Evolutionary conservation across 2,888 invertebrate genomes (phyloP).

Genomic region (Erebia ligea): DNA sequence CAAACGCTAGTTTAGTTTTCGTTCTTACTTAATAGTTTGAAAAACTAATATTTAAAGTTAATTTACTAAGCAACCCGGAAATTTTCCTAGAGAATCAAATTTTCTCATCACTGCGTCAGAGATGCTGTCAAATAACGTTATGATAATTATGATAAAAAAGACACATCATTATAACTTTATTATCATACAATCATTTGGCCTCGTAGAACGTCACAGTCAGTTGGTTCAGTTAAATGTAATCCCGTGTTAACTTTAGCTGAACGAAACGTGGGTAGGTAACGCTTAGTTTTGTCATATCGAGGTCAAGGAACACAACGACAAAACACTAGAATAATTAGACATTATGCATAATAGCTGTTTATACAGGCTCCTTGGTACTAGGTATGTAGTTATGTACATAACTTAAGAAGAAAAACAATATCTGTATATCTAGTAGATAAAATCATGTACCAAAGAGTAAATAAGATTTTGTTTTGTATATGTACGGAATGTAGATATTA

Average conservation of each 20-base stretch:
- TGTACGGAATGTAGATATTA: no score
- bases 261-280: slow-evolving; percentile 15
- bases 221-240: slow-evolving; percentile 5
- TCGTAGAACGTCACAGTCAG: slow-evolving; percentile 15
- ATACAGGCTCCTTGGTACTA: no score
- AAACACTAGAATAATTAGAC: background rate
- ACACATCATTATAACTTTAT: slow-evolving; percentile 8
- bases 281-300: slow-evolving; percentile 4
- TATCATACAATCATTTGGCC: slow-evolving; percentile 26
- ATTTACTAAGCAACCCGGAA: background rate
- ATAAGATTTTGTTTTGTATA: no score
- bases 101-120: background rate
- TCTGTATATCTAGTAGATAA: no score
- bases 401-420: no score
- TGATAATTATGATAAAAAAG: background rate
- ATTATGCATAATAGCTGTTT: slow-evolving; percentile 1
- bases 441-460: no score
- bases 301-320: background rate
- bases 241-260: slow-evolving; percentile 14
- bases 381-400: no score
- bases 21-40: no score
- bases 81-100: background rate
- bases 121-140: background rate
- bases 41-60: no score
- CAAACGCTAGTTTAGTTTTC: no score